These are phyloP conservation scores for Noctua fimbriata DNA, from an alignment of 2,888 invertebrate genomes.

Conservation along the genomic window DNA sequence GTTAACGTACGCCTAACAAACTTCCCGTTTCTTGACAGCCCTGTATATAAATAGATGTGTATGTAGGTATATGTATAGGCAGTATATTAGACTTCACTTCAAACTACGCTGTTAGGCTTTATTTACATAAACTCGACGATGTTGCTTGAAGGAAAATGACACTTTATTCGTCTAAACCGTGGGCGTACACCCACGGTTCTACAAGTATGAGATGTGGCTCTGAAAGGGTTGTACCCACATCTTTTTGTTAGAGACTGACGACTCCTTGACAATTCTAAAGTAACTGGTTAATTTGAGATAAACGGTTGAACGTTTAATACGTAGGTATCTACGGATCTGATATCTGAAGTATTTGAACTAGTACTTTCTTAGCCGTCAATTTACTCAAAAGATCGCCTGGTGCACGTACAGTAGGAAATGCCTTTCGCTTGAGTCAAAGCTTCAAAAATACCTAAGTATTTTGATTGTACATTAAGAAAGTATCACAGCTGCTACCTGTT, in stretches of 20 bases:
- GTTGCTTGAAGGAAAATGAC: constrained; percentile 34
- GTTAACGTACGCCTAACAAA: constrained; percentile 17
- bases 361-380: not conserved
- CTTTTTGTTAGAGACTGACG: not conserved
- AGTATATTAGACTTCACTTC: constrained; percentile 25
- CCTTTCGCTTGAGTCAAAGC: not conserved
- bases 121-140: constrained; percentile 57
- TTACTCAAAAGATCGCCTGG: not conserved
- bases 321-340: not conserved
- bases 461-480: not conserved
- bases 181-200: constrained; percentile 8
- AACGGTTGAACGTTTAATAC: not conserved
- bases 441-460: not conserved
- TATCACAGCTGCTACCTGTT: not conserved
- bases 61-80: not conserved
- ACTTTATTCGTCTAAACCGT: constrained; percentile 26
- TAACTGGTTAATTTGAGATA: not conserved
- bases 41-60: not conserved
- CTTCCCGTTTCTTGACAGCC: constrained; percentile 2
- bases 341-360: not conserved
- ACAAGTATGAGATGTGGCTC: not conserved
- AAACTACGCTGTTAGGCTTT: constrained; percentile 37
- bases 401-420: not conserved
- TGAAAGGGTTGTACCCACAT: not conserved
- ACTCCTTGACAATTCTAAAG: not conserved